These are phyloP conservation scores for Dysdera silvatica DNA, from an alignment of 1,140 invertebrate genomes.

Conservation along the genomic window DNA sequence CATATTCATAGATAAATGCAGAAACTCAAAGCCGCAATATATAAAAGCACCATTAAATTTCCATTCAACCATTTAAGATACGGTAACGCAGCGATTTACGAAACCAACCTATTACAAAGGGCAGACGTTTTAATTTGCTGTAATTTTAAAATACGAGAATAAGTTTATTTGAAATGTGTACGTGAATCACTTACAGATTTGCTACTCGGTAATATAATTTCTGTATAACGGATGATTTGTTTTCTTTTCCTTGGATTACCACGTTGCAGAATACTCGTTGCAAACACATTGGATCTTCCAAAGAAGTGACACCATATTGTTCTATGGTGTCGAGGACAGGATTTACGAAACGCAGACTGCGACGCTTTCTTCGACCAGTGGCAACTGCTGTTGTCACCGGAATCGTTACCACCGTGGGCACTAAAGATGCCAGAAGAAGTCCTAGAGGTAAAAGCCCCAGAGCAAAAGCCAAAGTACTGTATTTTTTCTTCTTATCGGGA, in stretches of 20 bases:
- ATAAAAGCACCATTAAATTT: no score
- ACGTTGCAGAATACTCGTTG: constrained; percentile 25
- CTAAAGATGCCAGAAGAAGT: constrained; percentile 16
- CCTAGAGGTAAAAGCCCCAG: constrained; percentile 24
- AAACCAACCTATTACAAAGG: no score
- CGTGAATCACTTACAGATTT: constrained; percentile 8
- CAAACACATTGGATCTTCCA: constrained; percentile 25
- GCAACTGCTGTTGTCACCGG: constrained; percentile 24
- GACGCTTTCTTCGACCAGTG: constrained; percentile 13
- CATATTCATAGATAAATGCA: no score
- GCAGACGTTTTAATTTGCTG: no score
- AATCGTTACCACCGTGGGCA: constrained; percentile 24
- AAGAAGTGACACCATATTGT: constrained; percentile 3
- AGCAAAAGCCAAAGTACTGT: constrained; percentile 22
- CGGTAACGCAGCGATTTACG: no score
- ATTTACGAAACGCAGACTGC: constrained; percentile 8
- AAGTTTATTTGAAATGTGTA: no score
- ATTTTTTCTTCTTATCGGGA: constrained; percentile 18
- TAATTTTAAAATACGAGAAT: no score
- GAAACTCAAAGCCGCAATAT: no score
- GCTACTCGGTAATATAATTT: constrained; percentile 18
- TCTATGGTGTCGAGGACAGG: constrained; percentile 20
- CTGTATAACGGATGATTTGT: constrained; percentile 15
- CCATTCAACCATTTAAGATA: no score
- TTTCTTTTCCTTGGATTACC: constrained; percentile 7